Percentiles rank a stretch among this genome's conserved stretches.
These are phyloP conservation scores for Drosophila koepferae DNA, from an alignment of 2,888 invertebrate species.

Conservation along the genomic window DNA sequence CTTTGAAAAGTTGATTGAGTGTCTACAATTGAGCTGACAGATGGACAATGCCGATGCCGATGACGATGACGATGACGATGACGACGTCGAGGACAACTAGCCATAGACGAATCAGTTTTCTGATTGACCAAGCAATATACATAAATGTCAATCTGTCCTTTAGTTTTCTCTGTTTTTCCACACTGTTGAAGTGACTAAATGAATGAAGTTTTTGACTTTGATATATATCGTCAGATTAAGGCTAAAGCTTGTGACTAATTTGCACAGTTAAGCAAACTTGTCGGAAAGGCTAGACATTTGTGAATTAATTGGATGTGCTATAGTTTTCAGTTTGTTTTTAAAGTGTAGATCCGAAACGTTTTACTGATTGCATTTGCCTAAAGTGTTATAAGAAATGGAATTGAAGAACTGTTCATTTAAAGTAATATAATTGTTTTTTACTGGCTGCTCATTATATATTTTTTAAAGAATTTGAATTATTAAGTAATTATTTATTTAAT, in stretches of 20 bases:
- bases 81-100: neutral
- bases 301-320: neutral
- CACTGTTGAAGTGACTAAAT: constrained; percentile 19
- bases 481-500: too few species aligned
- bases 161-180: neutral
- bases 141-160: constrained; percentile 38
- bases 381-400: neutral
- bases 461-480: too few species aligned
- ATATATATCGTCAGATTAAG: constrained; percentile 21
- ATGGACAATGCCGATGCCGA: constrained; percentile 17
- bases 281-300: neutral
- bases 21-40: constrained; percentile 30
- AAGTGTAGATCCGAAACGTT: neutral
- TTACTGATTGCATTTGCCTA: neutral
- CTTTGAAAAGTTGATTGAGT: constrained; percentile 65
- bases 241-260: constrained; percentile 23
- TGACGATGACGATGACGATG: neutral
- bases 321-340: neutral
- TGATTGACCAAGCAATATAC: constrained; percentile 52
- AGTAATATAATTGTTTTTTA: neutral
- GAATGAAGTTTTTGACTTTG: constrained; percentile 29
- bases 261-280: constrained; percentile 8
- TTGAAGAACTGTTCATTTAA: neutral
- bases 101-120: neutral
- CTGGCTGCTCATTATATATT: neutral